Evolutionary conservation across 2,797 vertebrate species (phyloP).

Genomic region (Anolis apletophallus): DNA sequence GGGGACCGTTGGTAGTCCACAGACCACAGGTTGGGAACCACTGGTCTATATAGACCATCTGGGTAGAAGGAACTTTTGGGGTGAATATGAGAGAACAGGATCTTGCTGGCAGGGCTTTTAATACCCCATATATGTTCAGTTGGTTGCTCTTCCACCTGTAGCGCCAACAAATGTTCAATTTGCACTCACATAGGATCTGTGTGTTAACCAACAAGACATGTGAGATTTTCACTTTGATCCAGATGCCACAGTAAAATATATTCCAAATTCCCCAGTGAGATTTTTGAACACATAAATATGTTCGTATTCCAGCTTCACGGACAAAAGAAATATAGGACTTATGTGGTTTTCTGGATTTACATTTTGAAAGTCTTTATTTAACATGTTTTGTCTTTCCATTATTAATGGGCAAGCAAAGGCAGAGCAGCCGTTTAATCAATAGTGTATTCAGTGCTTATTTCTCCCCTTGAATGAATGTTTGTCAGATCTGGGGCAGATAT

Average conservation of each 20-base stretch:
- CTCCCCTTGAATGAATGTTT: constrained; percentile 3
- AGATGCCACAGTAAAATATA: background rate
- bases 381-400: background rate
- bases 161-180: background rate
- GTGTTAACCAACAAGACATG: background rate
- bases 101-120: background rate
- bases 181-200: background rate
- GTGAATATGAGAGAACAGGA: background rate
- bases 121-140: background rate
- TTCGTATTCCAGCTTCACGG: background rate
- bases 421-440: background rate
- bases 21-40: too few relatives aligned
- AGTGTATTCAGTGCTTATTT: background rate
- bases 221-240: background rate
- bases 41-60: background rate
- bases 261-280: background rate
- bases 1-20: too few relatives aligned
- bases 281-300: background rate
- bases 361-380: background rate
- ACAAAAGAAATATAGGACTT: background rate
- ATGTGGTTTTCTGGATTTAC: background rate
- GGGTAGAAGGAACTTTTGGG: background rate
- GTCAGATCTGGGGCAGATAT: constrained; percentile 14
- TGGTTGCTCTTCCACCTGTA: background rate
- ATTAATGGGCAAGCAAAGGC: background rate